phyloP scores from a whole-genome alignment of 2,113 vertebrate genomes.

The Harpagus bidentatus region DNA sequence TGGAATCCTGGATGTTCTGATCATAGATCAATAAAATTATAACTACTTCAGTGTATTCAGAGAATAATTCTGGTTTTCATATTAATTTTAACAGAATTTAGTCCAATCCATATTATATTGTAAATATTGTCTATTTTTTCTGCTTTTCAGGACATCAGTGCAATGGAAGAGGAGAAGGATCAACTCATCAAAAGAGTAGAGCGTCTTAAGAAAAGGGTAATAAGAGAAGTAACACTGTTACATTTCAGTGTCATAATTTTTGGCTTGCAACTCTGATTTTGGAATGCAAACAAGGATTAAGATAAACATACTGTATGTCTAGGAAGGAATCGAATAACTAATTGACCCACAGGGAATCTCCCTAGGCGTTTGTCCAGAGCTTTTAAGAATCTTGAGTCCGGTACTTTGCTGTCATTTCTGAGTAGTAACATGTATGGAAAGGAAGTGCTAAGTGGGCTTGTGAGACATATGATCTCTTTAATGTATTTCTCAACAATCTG shows the following conservation, averaged over 20 bases:
- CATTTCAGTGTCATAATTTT: constrained; percentile 50
- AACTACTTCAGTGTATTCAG: background rate
- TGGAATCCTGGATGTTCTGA: constrained; percentile 10
- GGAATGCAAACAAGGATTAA: constrained; percentile 83
- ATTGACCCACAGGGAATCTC: constrained; percentile 68
- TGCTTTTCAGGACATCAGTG: constrained; percentile 86
- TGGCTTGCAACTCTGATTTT: constrained; percentile 61
- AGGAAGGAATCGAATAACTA: constrained; percentile 68
- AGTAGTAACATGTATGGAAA: constrained; percentile 62
- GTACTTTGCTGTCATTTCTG: constrained; percentile 63
- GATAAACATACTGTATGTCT: constrained; percentile 61
- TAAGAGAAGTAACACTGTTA: constrained; percentile 37
- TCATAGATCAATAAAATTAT: constrained; percentile 9
- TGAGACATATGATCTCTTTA: constrained; percentile 61
- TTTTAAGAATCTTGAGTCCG: constrained; percentile 60
- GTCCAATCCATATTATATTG: background rate
- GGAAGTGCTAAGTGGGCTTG: constrained; percentile 65
- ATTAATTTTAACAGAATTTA: background rate
- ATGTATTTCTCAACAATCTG: constrained; percentile 65
- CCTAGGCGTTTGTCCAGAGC: constrained; percentile 61
- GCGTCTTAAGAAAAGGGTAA: constrained; percentile 93
- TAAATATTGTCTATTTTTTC: background rate
- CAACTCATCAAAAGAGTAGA: constrained; percentile 95
- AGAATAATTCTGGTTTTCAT: background rate
- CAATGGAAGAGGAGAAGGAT: constrained; percentile 98